Percentiles rank a stretch among this genome's conserved stretches.
Evolutionary conservation across 2,797 vertebrate species (phyloP).

Genomic region (Phalanger gymnotis): DNA sequence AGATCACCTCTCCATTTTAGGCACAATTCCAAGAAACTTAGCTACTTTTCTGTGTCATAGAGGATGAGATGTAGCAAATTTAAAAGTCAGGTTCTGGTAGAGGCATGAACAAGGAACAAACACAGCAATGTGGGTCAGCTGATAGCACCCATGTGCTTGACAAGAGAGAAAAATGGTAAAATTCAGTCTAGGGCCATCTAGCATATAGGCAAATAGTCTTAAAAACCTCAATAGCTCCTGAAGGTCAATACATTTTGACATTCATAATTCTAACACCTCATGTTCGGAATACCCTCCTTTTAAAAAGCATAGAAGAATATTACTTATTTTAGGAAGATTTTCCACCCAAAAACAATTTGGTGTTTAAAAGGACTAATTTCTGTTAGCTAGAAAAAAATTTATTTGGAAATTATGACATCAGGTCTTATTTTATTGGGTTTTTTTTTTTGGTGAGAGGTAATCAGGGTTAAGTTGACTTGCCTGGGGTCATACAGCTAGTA

Average conservation of each 20-base stretch:
- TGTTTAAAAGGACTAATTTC: conserved; percentile 34
- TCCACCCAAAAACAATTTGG: conserved; percentile 27
- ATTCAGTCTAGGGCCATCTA: conserved; percentile 2
- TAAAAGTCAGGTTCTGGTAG: background rate
- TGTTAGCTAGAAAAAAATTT: conserved; percentile 48
- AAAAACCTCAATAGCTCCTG: conserved; percentile 32
- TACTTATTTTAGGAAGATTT: conserved; percentile 32
- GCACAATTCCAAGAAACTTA: background rate
- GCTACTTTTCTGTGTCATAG: background rate
- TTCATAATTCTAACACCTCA: conserved; percentile 22
- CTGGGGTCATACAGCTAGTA: too few relatives aligned
- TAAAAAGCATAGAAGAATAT: conserved; percentile 37
- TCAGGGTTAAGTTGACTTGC: too few relatives aligned
- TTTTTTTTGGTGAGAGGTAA: too few relatives aligned
- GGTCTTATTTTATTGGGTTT: background rate
- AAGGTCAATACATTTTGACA: background rate
- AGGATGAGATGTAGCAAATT: background rate
- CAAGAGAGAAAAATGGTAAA: conserved; percentile 35
- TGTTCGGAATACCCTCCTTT: conserved; percentile 8
- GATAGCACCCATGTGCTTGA: background rate
- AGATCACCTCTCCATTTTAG: background rate
- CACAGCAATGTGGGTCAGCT: conserved; percentile 1
- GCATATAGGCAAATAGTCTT: background rate
- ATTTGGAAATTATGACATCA: background rate
- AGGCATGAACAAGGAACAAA: conserved; percentile 21